A percentile compares a stretch with the other conserved stretches of the same genome.
phyloP scores from a whole-genome alignment of 2,888 invertebrate species.

The Vanessa cardui region DNA sequence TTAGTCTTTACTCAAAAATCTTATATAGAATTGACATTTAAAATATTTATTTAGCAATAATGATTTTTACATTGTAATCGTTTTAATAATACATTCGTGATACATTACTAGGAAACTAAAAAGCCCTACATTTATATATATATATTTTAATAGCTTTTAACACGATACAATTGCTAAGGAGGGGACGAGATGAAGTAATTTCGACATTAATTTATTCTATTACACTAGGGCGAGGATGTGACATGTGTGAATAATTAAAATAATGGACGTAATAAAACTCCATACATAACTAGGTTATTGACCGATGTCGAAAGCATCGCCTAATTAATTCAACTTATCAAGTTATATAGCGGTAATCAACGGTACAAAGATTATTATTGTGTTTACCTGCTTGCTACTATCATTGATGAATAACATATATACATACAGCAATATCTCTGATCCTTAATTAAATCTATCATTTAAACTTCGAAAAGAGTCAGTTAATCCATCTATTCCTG shows the following conservation, averaged over 20 bases:
- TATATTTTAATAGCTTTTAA: slow-evolving; percentile 14
- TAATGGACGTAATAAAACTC: slow-evolving; percentile 37
- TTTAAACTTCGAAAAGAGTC: no score
- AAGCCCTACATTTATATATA: slow-evolving; percentile 1
- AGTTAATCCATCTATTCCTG: no score
- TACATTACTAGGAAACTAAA: background rate
- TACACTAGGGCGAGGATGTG: slow-evolving; percentile 32
- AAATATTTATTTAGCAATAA: background rate
- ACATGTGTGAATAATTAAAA: slow-evolving; percentile 42
- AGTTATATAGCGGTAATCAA: slow-evolving; percentile 4
- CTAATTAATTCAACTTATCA: slow-evolving; percentile 29
- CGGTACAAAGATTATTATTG: background rate
- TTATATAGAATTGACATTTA: background rate
- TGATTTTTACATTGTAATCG: background rate
- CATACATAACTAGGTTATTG: slow-evolving; percentile 29
- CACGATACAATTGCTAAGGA: slow-evolving; percentile 12
- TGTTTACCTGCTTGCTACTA: no score
- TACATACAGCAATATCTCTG: no score
- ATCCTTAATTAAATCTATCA: no score
- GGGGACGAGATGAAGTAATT: slow-evolving; percentile 26
- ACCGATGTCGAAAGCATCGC: slow-evolving; percentile 19
- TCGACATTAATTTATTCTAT: slow-evolving; percentile 32
- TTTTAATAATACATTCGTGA: background rate
- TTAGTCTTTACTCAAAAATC: background rate
- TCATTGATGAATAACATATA: no score